These are phyloP conservation scores for Meleagris gallopavo DNA, from an alignment of 2,113 vertebrate genomes.

Conservation along the genomic window DNA sequence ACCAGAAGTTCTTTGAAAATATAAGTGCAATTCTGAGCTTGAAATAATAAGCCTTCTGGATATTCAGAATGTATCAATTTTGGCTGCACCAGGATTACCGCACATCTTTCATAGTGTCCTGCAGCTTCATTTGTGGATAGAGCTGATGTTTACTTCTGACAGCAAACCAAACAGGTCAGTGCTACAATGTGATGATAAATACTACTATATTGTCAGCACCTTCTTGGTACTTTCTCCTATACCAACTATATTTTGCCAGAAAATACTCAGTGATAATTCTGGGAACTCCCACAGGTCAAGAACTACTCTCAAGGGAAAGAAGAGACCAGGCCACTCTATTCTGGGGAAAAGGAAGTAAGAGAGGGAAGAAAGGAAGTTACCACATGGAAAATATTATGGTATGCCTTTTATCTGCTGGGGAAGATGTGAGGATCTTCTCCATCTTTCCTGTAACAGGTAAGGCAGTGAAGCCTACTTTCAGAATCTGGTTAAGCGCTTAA, in stretches of 20 bases:
- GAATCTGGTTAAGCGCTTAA: not conserved
- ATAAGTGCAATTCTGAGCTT: not conserved
- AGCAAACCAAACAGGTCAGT: not conserved
- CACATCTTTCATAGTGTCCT: not conserved
- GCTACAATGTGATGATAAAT: not conserved
- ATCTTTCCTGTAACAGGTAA: not conserved
- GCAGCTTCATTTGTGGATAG: not conserved
- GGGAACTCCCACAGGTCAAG: not conserved
- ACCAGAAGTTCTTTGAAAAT: conserved; percentile 40
- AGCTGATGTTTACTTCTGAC: not conserved
- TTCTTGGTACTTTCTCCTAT: not conserved
- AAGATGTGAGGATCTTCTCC: not conserved
- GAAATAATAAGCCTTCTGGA: conserved; percentile 45
- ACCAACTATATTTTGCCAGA: not conserved
- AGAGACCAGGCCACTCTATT: not conserved
- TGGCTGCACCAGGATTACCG: not conserved
- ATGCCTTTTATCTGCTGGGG: not conserved
- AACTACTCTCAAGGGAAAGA: not conserved
- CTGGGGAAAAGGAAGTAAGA: not conserved
- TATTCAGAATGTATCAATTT: not conserved
- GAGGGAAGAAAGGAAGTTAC: not conserved
- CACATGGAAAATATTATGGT: not conserved
- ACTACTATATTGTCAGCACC: not conserved
- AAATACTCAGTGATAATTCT: not conserved
- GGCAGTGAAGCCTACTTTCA: not conserved